Conservation (phyloP, 1,140 invertebrate genomes). For the Tetramorium parvispinum region DNA sequence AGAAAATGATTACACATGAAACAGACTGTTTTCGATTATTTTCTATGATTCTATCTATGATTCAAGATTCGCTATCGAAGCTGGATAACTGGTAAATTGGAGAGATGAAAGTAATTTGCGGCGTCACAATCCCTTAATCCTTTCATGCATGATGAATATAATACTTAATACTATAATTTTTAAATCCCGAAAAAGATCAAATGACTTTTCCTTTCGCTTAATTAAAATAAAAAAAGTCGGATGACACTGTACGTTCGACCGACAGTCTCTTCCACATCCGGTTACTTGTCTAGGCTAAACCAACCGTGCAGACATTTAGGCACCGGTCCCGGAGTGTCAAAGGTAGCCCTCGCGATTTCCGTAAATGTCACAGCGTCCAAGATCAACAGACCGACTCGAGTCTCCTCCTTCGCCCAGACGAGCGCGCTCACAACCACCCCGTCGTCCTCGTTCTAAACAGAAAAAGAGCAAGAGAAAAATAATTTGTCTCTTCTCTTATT, state of each 20-base stretch:
- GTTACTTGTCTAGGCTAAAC: slow-evolving; percentile 85
- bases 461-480: background rate
- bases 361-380: slow-evolving; percentile 89
- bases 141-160: background rate
- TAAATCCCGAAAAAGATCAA: background rate
- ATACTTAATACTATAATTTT: background rate
- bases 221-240: too few species aligned
- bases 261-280: background rate
- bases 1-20: background rate
- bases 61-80: background rate
- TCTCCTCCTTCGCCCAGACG: slow-evolving; percentile 88
- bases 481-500: background rate
- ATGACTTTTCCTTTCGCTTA: background rate
- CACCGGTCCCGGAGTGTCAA: slow-evolving; percentile 89
- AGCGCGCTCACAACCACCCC: slow-evolving; percentile 90
- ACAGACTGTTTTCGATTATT: background rate
- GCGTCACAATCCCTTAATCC: too few species aligned
- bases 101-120: background rate
- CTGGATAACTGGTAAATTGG: background rate
- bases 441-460: slow-evolving; percentile 90
- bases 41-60: background rate
- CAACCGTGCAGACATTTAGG: slow-evolving; percentile 94
- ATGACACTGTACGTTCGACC: background rate
- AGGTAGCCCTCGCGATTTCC: slow-evolving; percentile 89
- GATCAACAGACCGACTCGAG: slow-evolving; percentile 89